Conservation (phyloP, 2,113 vertebrate genomes). For the Cricetomys ansorgei region DNA sequence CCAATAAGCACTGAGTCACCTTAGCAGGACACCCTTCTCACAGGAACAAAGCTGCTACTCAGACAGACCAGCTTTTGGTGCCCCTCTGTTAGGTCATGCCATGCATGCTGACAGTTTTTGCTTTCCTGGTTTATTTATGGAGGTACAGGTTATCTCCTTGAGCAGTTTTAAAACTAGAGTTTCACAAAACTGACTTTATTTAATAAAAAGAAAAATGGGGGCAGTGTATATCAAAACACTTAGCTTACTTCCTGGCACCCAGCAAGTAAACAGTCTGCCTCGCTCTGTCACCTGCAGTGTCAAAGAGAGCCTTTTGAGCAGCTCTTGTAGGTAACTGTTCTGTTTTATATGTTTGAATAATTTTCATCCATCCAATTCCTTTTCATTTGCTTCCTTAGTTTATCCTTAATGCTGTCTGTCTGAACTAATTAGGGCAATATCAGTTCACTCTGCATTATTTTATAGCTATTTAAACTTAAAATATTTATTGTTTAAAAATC, state of each 20-base stretch:
- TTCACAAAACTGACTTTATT: background rate
- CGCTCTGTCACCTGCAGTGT: background rate
- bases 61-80: background rate
- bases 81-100: background rate
- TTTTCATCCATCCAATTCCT: constrained; percentile 23
- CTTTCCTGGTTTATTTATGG: background rate
- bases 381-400: constrained; percentile 13
- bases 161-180: background rate
- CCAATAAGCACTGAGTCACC: background rate
- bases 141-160: background rate
- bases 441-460: constrained; percentile 45
- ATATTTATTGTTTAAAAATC: constrained; percentile 44
- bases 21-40: background rate
- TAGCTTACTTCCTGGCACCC: background rate
- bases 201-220: background rate
- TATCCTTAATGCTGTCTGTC: constrained; percentile 3
- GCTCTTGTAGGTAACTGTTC: constrained; percentile 1
- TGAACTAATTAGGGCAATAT: background rate
- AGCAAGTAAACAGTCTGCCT: constrained; percentile 5
- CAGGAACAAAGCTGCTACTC: background rate
- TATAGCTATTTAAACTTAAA: background rate
- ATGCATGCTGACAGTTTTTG: background rate
- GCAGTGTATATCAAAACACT: background rate
- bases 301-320: constrained; percentile 44
- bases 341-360: background rate